A percentile compares a stretch with the other conserved stretches of the same genome.
phyloP scores from a whole-genome alignment of 2,797 vertebrate genomes.

The Menidia menidia region DNA sequence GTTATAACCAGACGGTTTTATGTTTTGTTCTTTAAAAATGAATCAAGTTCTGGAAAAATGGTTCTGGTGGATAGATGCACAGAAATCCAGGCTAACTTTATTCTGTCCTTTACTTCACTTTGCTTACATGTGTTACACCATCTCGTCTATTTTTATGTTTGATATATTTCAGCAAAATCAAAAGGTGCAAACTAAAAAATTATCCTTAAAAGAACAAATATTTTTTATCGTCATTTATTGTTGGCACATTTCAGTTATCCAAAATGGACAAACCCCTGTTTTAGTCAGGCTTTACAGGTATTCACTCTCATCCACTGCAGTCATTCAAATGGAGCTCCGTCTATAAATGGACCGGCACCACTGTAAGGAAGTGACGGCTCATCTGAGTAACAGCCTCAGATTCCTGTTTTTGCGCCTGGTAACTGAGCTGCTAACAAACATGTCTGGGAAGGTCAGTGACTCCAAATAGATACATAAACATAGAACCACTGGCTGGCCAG shows the following conservation, averaged over 20 bases:
- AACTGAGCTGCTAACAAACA: conserved; percentile 68
- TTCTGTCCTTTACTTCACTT: neutral
- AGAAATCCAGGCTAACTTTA: neutral
- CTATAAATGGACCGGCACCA: conserved; percentile 51
- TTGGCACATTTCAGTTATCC: neutral
- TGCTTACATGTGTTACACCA: neutral
- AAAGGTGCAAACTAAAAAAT: neutral
- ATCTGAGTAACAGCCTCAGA: conserved; percentile 67
- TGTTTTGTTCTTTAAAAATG: too few relatives aligned
- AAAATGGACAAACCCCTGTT: conserved; percentile 3
- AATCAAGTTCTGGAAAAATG: too few relatives aligned
- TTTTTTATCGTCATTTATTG: neutral
- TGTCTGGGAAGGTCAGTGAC: conserved; percentile 55
- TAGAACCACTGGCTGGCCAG: conserved; percentile 12
- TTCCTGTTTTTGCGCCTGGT: conserved; percentile 75
- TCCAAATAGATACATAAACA: conserved; percentile 54
- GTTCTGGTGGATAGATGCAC: too few relatives aligned
- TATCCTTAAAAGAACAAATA: neutral
- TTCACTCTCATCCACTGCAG: conserved; percentile 9
- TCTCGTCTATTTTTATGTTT: neutral
- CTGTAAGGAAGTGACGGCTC: conserved; percentile 70
- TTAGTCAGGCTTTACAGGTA: neutral
- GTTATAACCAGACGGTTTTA: neutral
- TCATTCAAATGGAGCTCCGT: conserved; percentile 20
- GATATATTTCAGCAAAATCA: neutral